Percentiles rank a stretch among this genome's conserved stretches.
phyloP scores from a whole-genome alignment of 1,140 invertebrate genomes.

The Gerris buenoi region DNA sequence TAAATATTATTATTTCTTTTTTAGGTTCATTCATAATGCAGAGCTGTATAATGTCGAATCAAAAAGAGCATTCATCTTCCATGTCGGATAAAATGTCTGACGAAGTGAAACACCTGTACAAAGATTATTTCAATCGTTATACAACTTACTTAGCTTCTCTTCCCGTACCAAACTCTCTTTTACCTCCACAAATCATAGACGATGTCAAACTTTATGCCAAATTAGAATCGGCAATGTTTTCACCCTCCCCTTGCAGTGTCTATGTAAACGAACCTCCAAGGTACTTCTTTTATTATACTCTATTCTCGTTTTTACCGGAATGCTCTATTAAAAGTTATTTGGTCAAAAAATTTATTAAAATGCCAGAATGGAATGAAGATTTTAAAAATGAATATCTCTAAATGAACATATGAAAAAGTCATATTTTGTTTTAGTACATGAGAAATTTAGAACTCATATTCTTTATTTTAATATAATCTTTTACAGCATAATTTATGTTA shows the following conservation, averaged over 20 bases:
- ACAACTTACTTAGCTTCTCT: conserved; percentile 25
- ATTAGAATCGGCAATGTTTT: conserved; percentile 38
- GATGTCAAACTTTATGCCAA: conserved; percentile 33
- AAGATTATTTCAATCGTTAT: conserved; percentile 38
- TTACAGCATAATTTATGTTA: no score
- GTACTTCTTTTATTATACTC: conserved; percentile 35
- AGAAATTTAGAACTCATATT: no score
- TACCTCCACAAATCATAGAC: conserved; percentile 29
- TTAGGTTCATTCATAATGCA: conserved; percentile 38
- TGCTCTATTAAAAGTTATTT: conserved; percentile 35
- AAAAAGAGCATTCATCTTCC: conserved; percentile 33
- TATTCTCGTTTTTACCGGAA: conserved; percentile 36
- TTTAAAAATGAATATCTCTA: no score
- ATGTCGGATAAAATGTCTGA: conserved; percentile 36
- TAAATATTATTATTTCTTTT: neutral
- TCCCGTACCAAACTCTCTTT: conserved; percentile 26
- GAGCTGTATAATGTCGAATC: conserved; percentile 39
- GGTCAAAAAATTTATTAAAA: conserved; percentile 34
- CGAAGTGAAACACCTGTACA: conserved; percentile 37
- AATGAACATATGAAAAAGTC: no score
- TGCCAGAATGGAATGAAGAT: conserved; percentile 33
- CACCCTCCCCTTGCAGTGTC: conserved; percentile 31
- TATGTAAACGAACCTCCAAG: conserved; percentile 38
- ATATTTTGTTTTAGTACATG: no score
- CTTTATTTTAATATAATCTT: no score